phyloP scores from a whole-genome alignment of 2,113 vertebrate genomes.

The Aviceda subcristata region DNA sequence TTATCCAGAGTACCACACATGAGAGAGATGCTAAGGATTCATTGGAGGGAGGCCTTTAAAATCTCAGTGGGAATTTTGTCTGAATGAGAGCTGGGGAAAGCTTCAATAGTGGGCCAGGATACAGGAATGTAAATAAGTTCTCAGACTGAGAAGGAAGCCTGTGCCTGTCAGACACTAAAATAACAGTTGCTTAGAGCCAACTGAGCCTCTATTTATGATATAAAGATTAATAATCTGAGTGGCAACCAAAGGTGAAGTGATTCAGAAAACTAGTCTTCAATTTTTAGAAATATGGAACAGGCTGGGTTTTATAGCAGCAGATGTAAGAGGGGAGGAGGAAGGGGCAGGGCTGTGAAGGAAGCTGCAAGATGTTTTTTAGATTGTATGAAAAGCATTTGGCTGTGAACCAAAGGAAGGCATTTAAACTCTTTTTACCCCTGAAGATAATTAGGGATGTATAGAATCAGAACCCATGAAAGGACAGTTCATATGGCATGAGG shows the following conservation, averaged over 20 bases:
- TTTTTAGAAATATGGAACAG: constrained; percentile 40
- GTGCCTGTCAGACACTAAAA: constrained; percentile 27
- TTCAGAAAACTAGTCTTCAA: constrained; percentile 19
- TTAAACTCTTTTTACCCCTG: background rate
- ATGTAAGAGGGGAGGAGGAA: constrained; percentile 37
- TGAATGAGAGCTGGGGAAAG: background rate
- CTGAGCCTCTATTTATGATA: constrained; percentile 15
- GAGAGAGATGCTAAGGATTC: background rate
- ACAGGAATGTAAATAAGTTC: background rate
- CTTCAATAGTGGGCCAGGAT: background rate
- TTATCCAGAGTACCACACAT: background rate
- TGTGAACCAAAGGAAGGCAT: background rate
- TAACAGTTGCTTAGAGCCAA: constrained; percentile 27
- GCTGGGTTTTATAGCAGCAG: constrained; percentile 17
- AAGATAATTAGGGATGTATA: background rate
- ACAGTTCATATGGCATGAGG: background rate
- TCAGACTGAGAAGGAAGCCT: background rate
- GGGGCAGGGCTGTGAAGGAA: constrained; percentile 12
- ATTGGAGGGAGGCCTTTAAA: background rate
- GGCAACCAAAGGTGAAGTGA: constrained; percentile 44
- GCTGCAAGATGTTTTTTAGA: background rate
- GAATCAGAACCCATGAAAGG: background rate
- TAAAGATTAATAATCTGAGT: constrained; percentile 26
- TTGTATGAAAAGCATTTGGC: constrained; percentile 17
- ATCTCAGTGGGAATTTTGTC: background rate